These are phyloP conservation scores for Hypothenemus hampei DNA, from an alignment of 1,140 invertebrate genomes.

Conservation along the genomic window DNA sequence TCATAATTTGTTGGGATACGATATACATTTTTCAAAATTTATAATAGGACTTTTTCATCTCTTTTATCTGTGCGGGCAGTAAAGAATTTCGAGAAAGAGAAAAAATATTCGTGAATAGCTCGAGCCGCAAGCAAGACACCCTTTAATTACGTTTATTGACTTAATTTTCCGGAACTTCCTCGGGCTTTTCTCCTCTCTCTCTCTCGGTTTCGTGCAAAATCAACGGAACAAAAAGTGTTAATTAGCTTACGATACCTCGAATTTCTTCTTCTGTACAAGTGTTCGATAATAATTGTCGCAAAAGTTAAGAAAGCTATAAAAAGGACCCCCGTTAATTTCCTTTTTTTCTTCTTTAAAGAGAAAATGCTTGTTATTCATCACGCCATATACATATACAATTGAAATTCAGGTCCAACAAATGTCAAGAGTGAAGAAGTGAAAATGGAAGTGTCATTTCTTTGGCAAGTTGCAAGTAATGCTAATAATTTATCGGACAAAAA, in stretches of 20 bases:
- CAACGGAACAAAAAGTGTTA: not conserved
- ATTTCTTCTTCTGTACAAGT: not conserved
- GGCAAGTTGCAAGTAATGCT: constrained; percentile 10
- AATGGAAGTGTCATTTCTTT: not conserved
- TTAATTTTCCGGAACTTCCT: not conserved
- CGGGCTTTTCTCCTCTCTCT: too few relatives aligned
- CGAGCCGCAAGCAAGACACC: too few relatives aligned
- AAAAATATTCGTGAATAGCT: too few relatives aligned
- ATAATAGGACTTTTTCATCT: too few relatives aligned
- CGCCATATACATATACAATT: too few relatives aligned
- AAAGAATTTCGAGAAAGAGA: too few relatives aligned
- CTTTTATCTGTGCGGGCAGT: too few relatives aligned
- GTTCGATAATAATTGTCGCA: too few relatives aligned
- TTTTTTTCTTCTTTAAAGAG: not conserved
- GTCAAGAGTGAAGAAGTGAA: not conserved
- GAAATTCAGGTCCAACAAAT: too few relatives aligned
- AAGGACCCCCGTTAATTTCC: not conserved
- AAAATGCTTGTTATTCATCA: not conserved
- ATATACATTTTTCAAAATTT: constrained; percentile 4
- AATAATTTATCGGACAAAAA: constrained; percentile 9
- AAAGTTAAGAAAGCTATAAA: too few relatives aligned
- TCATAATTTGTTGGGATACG: not conserved
- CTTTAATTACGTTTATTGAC: not conserved
- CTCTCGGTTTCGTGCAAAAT: not conserved
- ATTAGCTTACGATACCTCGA: not conserved